Evolutionary conservation across 1,140 invertebrate genomes (phyloP).

Genomic region (Trachymyrmex cornetzi): DNA sequence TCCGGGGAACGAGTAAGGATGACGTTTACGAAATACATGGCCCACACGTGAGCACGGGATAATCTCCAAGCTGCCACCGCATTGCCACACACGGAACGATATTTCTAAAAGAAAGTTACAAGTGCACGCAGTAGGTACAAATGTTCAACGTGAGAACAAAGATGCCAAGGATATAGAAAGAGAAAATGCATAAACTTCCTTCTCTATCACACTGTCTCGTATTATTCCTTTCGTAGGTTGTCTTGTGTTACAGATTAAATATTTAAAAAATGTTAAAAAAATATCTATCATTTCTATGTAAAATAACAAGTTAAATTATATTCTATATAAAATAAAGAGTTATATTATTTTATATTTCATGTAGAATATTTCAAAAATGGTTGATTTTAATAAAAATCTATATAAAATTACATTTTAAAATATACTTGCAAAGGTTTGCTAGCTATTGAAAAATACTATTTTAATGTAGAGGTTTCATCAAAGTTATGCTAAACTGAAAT

Average conservation of each 20-base stretch:
- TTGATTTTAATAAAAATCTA: too few relatives aligned
- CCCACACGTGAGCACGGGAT: constrained; percentile 97
- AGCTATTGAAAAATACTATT: not conserved
- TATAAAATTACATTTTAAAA: not conserved
- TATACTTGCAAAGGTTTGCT: too few relatives aligned
- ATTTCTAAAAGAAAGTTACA: constrained; percentile 87
- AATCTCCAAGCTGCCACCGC: constrained; percentile 97
- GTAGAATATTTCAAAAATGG: too few relatives aligned
- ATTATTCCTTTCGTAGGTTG: not conserved
- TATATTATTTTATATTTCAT: too few relatives aligned
- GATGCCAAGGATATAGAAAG: not conserved
- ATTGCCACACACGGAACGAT: constrained; percentile 97
- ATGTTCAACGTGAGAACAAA: constrained; percentile 9
- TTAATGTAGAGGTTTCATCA: not conserved
- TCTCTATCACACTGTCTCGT: not conserved
- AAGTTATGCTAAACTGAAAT: constrained; percentile 31
- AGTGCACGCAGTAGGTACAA: not conserved
- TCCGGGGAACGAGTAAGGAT: constrained; percentile 98
- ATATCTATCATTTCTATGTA: not conserved
- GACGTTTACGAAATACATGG: constrained; percentile 97
- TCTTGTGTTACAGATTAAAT: not conserved
- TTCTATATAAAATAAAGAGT: too few relatives aligned
- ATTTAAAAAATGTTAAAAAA: not conserved
- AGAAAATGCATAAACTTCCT: not conserved
- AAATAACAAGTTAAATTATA: not conserved